Evolutionary conservation across 2,113 vertebrate genomes (phyloP).

Genomic region (Prinia subflava): DNA sequence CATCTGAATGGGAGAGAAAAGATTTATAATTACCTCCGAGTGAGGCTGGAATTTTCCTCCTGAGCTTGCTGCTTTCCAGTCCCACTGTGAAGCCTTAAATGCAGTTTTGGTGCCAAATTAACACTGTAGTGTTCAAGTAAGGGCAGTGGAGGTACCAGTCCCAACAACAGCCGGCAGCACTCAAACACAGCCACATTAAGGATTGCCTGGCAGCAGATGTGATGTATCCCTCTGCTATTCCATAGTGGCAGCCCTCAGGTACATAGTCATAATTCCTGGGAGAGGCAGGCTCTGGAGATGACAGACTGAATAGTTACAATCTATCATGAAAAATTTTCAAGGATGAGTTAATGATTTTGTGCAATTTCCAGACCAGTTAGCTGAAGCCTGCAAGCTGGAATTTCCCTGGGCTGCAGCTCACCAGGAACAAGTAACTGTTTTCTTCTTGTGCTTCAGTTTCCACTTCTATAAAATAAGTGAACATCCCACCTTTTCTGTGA

Average conservation of each 20-base stretch:
- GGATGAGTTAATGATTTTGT: slow-evolving; percentile 39
- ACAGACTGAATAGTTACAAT: slow-evolving; percentile 26
- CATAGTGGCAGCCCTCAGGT: slow-evolving; percentile 29
- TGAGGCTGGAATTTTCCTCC: background rate
- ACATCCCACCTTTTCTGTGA: background rate
- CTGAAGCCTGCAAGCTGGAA: background rate
- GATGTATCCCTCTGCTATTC: slow-evolving; percentile 14
- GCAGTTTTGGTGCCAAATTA: background rate
- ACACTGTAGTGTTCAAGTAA: background rate
- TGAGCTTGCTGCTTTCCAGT: background rate
- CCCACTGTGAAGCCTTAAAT: background rate
- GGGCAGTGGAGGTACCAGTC: background rate
- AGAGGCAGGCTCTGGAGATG: slow-evolving; percentile 26
- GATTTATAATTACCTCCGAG: background rate
- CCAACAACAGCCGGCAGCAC: background rate
- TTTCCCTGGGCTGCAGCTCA: background rate
- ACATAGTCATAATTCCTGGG: background rate
- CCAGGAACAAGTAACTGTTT: background rate
- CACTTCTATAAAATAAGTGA: background rate
- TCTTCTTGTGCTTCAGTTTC: slow-evolving; percentile 15
- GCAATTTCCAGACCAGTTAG: slow-evolving; percentile 5
- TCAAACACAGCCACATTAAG: background rate
- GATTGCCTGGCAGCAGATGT: background rate
- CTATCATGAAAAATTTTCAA: slow-evolving; percentile 32
- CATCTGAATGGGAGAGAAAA: background rate